Conservation (phyloP, 2,113 vertebrate species). For the Trochalopteron elliotii region DNA sequence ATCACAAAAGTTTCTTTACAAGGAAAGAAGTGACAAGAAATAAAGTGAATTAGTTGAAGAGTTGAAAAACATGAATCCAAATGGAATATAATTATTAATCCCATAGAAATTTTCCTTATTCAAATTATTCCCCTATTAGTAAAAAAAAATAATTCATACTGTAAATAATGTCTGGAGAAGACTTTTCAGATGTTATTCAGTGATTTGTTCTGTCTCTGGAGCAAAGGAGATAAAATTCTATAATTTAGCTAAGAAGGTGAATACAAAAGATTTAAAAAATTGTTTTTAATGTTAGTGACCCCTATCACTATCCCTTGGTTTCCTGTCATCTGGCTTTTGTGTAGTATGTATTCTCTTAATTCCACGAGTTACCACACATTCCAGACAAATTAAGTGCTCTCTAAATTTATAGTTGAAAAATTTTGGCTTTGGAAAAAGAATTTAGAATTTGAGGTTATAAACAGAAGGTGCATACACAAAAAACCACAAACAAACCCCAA, state of each 20-base stretch:
- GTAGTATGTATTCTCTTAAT: not conserved
- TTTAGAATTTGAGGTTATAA: not conserved
- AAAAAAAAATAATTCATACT: not conserved
- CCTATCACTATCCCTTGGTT: not conserved
- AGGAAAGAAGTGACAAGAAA: not conserved
- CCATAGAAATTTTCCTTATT: not conserved
- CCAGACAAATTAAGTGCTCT: not conserved
- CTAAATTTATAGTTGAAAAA: not conserved
- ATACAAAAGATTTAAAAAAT: not conserved
- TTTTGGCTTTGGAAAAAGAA: not conserved
- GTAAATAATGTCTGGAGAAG: not conserved
- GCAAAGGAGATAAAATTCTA: not conserved
- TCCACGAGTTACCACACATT: not conserved
- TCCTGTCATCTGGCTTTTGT: not conserved
- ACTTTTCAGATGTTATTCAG: not conserved
- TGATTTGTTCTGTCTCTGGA: not conserved
- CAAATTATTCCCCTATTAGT: not conserved
- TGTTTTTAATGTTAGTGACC: not conserved
- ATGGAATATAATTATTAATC: not conserved
- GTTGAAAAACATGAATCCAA: not conserved
- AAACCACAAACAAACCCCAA: no score
- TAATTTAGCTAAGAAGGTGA: not conserved
- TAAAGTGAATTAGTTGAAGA: not conserved
- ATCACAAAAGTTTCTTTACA: not conserved
- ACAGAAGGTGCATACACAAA: not conserved